phyloP scores from a whole-genome alignment of 2,113 vertebrate species.

The Ictalurus punctatus region DNA sequence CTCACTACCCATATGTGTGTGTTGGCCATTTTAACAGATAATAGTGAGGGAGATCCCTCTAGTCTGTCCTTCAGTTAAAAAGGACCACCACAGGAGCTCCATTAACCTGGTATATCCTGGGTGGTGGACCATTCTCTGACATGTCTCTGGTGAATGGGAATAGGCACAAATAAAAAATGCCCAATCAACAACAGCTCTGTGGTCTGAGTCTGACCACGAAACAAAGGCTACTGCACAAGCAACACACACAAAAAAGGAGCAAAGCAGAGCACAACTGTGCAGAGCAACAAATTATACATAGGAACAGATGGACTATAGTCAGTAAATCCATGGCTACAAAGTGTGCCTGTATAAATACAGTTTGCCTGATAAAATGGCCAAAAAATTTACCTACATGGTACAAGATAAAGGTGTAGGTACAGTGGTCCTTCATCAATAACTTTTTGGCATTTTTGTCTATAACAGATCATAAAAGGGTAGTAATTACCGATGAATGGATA shows the following conservation, averaged over 20 bases:
- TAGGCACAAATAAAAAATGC: conserved; percentile 2
- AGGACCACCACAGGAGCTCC: not conserved
- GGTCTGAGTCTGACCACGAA: not conserved
- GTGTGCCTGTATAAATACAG: not conserved
- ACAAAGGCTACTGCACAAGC: not conserved
- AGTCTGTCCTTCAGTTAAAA: not conserved
- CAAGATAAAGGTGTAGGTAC: not conserved
- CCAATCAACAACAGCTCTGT: not conserved
- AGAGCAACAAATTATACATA: not conserved
- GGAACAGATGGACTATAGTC: not conserved
- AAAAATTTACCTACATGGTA: not conserved
- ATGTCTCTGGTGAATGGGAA: not conserved
- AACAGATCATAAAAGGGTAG: not conserved
- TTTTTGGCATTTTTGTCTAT: not conserved
- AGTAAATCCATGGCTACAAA: not conserved
- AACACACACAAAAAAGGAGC: not conserved
- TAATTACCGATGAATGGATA: conserved; percentile 95
- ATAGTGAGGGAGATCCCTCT: not conserved
- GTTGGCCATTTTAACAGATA: not conserved
- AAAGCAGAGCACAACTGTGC: not conserved
- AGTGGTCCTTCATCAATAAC: not conserved
- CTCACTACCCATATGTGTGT: not conserved
- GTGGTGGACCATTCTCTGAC: not conserved
- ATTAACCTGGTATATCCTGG: not conserved
- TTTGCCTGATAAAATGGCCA: not conserved